phyloP scores from a whole-genome alignment of 2,113 vertebrate species.

The Semnornis frantzii region DNA sequence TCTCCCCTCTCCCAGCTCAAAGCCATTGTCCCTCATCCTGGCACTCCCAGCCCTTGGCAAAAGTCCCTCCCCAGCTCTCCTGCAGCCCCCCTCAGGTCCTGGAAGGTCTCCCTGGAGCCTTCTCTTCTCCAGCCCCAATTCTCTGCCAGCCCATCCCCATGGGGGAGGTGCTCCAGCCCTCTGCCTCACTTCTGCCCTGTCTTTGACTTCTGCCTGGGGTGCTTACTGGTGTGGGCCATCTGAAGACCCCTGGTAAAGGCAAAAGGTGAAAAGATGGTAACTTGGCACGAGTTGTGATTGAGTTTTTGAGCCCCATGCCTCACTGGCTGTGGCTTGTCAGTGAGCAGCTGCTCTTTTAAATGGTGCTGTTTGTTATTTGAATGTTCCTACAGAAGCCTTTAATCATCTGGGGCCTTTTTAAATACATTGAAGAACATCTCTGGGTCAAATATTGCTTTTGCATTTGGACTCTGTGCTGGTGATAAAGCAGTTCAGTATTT shows the following conservation, averaged over 20 bases:
- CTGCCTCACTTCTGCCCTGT: not conserved
- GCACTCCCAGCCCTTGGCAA: too few relatives aligned
- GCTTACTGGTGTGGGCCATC: not conserved
- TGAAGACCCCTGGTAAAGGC: not conserved
- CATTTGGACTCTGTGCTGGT: not conserved
- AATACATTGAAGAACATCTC: not conserved
- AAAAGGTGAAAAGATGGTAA: not conserved
- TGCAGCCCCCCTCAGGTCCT: too few relatives aligned
- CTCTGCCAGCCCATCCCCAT: too few relatives aligned
- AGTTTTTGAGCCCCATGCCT: not conserved
- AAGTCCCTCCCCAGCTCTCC: too few relatives aligned
- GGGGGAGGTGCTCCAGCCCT: too few relatives aligned
- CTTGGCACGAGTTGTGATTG: not conserved
- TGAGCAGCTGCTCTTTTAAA: not conserved
- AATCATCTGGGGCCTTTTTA: not conserved
- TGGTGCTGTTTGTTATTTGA: not conserved
- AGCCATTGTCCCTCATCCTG: too few relatives aligned
- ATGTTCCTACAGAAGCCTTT: not conserved
- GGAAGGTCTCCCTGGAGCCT: too few relatives aligned
- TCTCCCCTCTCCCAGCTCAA: too few relatives aligned
- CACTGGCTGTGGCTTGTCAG: not conserved
- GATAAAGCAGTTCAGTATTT: constrained; percentile 28
- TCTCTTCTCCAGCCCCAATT: too few relatives aligned
- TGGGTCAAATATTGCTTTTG: constrained; percentile 16
- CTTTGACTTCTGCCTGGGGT: not conserved